Percentiles rank a stretch among this genome's conserved stretches.
phyloP scores from a whole-genome alignment of 2,888 invertebrate species.

The Dicycla oo region DNA sequence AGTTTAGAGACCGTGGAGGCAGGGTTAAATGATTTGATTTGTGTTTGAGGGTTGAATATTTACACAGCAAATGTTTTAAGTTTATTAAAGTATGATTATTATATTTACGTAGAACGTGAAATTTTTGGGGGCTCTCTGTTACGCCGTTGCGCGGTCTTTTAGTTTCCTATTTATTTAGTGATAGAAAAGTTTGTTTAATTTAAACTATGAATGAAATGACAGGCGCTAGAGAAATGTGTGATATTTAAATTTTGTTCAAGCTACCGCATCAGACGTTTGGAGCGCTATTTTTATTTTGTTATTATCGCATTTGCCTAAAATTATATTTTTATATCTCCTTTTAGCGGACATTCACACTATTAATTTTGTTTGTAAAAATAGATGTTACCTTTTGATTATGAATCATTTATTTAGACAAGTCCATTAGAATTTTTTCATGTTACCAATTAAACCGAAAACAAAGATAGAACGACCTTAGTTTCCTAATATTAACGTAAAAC shows the following conservation, averaged over 20 bases:
- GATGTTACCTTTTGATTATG: not conserved
- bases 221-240: constrained; percentile 49
- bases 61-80: not conserved
- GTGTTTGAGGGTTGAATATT: not conserved
- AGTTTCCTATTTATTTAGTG: constrained; percentile 56
- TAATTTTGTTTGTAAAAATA: not conserved
- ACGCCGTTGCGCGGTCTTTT: constrained; percentile 1
- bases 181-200: constrained; percentile 50
- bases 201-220: constrained; percentile 9
- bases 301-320: not conserved
- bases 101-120: not conserved
- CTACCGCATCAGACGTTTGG: not conserved
- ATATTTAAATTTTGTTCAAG: constrained; percentile 26
- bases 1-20: constrained; percentile 6
- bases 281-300: not conserved
- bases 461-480: not conserved
- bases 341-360: no score
- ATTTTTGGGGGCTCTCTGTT: not conserved
- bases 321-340: not conserved
- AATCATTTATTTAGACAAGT: not conserved
- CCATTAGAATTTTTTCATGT: not conserved
- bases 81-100: not conserved
- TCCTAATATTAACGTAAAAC: not conserved
- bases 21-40: not conserved
- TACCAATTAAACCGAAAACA: not conserved